phyloP scores from a whole-genome alignment of 2,888 invertebrate genomes.

The Coleophora deauratella region DNA sequence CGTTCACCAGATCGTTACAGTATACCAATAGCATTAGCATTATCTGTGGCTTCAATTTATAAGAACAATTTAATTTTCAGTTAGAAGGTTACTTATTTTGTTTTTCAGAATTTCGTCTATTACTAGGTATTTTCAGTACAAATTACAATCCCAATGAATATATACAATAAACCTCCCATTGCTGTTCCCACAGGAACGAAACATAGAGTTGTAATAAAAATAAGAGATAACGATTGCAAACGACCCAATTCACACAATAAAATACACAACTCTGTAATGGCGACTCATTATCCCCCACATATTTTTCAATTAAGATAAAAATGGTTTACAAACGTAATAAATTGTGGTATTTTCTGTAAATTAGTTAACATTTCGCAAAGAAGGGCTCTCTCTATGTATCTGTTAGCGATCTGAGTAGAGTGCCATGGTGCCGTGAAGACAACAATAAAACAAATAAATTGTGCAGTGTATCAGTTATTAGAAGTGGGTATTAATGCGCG shows the following conservation, averaged over 20 bases:
- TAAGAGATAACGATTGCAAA: constrained; percentile 48
- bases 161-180: too few relatives aligned
- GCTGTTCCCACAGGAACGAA: constrained; percentile 44
- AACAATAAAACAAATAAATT: constrained; percentile 52
- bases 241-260: constrained; percentile 48
- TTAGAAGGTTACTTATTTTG: too few relatives aligned
- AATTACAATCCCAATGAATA: too few relatives aligned
- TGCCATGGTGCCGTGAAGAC: constrained; percentile 38
- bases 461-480: constrained; percentile 49
- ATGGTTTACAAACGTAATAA: constrained; percentile 41
- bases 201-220: constrained; percentile 31
- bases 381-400: constrained; percentile 22
- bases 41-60: too few relatives aligned
- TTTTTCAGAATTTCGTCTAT: too few relatives aligned
- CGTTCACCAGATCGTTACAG: too few relatives aligned
- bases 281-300: constrained; percentile 30
- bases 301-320: constrained; percentile 56
- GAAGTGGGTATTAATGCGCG: constrained; percentile 60
- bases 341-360: constrained; percentile 29
- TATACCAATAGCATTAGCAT: too few relatives aligned
- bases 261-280: constrained; percentile 27
- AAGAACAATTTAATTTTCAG: too few relatives aligned
- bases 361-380: constrained; percentile 26
- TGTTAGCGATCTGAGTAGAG: constrained; percentile 13
- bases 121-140: constrained; percentile 14